These are phyloP conservation scores for Patella caerulea DNA, from an alignment of 2,888 invertebrate genomes.

Conservation along the genomic window DNA sequence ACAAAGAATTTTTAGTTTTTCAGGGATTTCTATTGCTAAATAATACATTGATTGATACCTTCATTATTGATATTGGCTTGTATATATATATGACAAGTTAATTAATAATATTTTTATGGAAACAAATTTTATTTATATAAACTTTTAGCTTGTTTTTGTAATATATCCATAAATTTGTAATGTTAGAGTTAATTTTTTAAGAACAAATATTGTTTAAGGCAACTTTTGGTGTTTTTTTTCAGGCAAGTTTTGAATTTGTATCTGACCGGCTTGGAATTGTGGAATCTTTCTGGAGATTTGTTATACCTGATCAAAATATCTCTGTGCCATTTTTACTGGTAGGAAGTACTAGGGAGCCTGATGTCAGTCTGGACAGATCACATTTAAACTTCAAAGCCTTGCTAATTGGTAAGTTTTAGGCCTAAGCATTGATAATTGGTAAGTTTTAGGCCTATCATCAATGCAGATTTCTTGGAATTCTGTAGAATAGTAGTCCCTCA, in stretches of 20 bases:
- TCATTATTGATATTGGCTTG: too few relatives aligned
- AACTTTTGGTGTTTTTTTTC: conserved; percentile 16
- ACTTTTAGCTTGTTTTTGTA: too few relatives aligned
- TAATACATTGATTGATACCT: too few relatives aligned
- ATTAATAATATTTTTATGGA: too few relatives aligned
- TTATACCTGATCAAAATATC: conserved; percentile 76
- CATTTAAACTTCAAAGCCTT: conserved; percentile 78
- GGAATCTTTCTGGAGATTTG: conserved; percentile 80
- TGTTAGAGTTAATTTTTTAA: too few relatives aligned
- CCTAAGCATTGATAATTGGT: neutral
- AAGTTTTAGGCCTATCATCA: neutral
- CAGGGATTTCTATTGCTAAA: too few relatives aligned
- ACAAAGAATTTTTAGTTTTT: too few relatives aligned
- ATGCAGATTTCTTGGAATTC: neutral
- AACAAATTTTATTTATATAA: too few relatives aligned
- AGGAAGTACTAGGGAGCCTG: conserved; percentile 78
- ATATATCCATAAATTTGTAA: too few relatives aligned
- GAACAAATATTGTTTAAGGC: too few relatives aligned
- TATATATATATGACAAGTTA: too few relatives aligned
- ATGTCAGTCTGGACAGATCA: conserved; percentile 76
- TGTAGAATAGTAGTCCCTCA: too few relatives aligned
- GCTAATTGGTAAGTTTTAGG: conserved; percentile 74
- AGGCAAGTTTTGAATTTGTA: conserved; percentile 78
- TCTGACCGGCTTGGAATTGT: conserved; percentile 78
- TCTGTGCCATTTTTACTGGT: conserved; percentile 77